Evolutionary conservation across 2,797 vertebrate species (phyloP), one percentile per base, ranked within the genome.

Genomic region (Sebastiscus tertius): DNA sequence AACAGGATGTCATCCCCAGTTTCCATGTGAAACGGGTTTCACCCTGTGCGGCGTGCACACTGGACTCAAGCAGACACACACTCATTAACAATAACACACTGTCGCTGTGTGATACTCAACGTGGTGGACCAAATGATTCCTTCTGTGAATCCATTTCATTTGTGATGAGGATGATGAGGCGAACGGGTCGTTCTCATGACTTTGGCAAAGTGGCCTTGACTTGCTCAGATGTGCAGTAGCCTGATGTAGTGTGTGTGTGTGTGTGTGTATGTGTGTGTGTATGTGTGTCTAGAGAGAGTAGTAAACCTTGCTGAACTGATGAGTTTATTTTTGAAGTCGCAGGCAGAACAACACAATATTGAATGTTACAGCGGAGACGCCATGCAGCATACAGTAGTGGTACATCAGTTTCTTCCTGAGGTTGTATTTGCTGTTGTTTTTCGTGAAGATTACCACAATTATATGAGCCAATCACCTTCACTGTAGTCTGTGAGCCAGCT

Each of bases 51-150:
- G 34, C 16, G 18, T 52, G 8, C 26, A 31, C 13, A 14, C 20
- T 52, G 59, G 52, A 55, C 26, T 61, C 8, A 24, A 76, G 34
- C 33, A 24, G 42, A 7, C 33, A 49, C 12, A 13, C 52, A 22
- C 60, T n/a, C 16, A 61, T 46, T 16, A 42, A 6, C 18, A 18
- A 46, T 18, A 46, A 13, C 31, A 31, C 70, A 24, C 66, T n/a
- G 61, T 56, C 8, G 34, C 75, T 75, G 26, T 71, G 59, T 59
- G 46, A 64, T 12, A 16, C 27, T 60, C 46, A 54, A 10, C 33
- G 5, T 31, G 8, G 8, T 49, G 77, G 88, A 89, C 91, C 89
- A 87, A 92, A 85, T 4, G 62, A 82, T 72, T 82, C 70, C n/a
- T 58, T 36, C 20, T 72, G 83, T 56, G 75, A 55, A 33, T 79